Conservation (phyloP, 2,113 vertebrate genomes). For the Anguilla japonica region DNA sequence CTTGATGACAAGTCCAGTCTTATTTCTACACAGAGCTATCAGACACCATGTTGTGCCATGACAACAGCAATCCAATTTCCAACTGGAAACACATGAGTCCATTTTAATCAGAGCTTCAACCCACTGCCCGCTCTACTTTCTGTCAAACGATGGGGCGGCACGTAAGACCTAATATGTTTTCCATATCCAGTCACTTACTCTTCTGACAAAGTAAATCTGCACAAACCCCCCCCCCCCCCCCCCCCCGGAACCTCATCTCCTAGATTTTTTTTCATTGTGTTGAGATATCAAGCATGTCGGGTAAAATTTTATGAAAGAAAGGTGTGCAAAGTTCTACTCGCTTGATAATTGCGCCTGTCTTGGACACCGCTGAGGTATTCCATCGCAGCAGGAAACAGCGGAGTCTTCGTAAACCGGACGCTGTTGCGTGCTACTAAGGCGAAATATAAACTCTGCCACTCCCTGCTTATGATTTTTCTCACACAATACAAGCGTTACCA, state of each 20-base stretch:
- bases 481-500: background rate
- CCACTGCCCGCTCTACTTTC: background rate
- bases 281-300: too few species aligned
- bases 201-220: background rate
- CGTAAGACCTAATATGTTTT: background rate
- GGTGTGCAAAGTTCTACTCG: too few species aligned
- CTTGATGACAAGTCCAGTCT: background rate
- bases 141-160: background rate
- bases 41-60: background rate
- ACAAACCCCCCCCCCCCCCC: background rate
- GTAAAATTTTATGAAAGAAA: too few species aligned
- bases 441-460: background rate
- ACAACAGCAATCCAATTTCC: background rate
- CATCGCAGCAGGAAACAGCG: background rate
- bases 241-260: background rate
- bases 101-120: background rate
- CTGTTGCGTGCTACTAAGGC: background rate
- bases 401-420: background rate
- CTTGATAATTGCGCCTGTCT: too few species aligned
- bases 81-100: background rate
- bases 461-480: background rate
- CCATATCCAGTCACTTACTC: background rate
- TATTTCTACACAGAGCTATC: background rate
- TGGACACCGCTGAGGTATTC: background rate
- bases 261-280: too few species aligned